Evolutionary conservation across 2,888 invertebrate genomes (phyloP), one percentile per base, ranked within the genome.

Genomic region (Trichopoda pennipes): DNA sequence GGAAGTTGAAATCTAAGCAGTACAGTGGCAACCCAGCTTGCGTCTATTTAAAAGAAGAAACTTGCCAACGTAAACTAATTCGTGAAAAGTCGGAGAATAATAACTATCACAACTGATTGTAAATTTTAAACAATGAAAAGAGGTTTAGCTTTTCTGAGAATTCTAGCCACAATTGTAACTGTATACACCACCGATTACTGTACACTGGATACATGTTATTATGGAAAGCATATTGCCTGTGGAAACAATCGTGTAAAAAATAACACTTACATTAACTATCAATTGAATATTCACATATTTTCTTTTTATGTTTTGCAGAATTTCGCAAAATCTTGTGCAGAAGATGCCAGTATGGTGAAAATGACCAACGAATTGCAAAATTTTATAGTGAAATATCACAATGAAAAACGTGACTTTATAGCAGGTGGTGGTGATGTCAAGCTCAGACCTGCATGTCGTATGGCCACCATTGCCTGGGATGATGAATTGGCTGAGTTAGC

Each of bases 381-480:
- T 2, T 0, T 58, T 0, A 49, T 85, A 19, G 56, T 80, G 21
- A 17, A 73, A 19, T 23, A 55, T 4, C 84, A 84, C 19, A 85
- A 85, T 51, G 44, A 10, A 0, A 81, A 78, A 47, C 84, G 85
- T 53, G 68, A 85, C 61, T 49, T 78, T 3, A 56, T 84, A 9
- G 85, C 84, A 14, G 80, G 82, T 9, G 84, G 85, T 44, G 47
- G 28, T 51, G n/a, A 64, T 35, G 12, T 28, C 6, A 55, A 56
- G 14, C 72, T 35, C 6, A 8, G 2, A 4, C 69, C 86, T 8
- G 89, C 89, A 35, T 86, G 85, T n/a, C 86, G 87, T 63, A 89
- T 89, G 89, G 87, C 87, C 61, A 88, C 88, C 49, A 88, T 89
- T 81, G 49, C 81, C 38, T 90, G 90, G 90, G 82, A 85, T 75